Evolutionary conservation across 1,140 invertebrate genomes (phyloP), one percentile per base, ranked within the genome.

Genomic region (Cyclargus thomasi): DNA sequence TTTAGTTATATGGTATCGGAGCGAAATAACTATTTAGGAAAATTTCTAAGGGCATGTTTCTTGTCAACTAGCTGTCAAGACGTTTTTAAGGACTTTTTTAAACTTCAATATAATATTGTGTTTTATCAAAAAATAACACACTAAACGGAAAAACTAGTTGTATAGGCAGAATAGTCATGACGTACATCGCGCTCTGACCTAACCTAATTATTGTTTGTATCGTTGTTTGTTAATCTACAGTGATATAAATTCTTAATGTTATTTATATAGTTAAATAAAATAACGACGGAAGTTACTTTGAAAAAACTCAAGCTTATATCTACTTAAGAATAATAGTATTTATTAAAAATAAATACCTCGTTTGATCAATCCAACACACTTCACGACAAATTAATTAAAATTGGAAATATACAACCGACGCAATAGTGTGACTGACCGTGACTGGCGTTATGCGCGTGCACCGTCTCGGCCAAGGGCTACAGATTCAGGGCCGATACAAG

Each of bases 401-500:
- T 8, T 55, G 47, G n/a, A 5, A 55, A 55, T 17, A 18, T 55
- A 55, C 53, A 55, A 55, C 53, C 53, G 53, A 1, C 53, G 53
- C n/a, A n/a, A 0, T 17, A 17, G 17, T 4, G 6, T 17, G 53
- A 16, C 53, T 55, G 53, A 6, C 53, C 53, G 53, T 55, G 53
- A 55, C 53, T 55, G 53, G 14, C 18, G n/a, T n/a, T n/a, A 55
- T 55, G 53, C 53, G 53, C 53, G 53, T 55, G 53, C 53, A n/a
- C 8, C 29, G 29, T 4, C 29, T 23, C 23, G 53, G 16, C 17
- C 53, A 17, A n/a, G 53, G n/a, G n/a, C 4, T n/a, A 17, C 18
- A 17, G 16, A 17, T 18, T 55, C 7, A 55, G n/a, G 53, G 53
- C n/a, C 53, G 29, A 29, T 29, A 29, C 29, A 29, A 6, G 8